Evolutionary conservation across 2,797 vertebrate species (phyloP).

Genomic region (Scolopax bukidnonensis): DNA sequence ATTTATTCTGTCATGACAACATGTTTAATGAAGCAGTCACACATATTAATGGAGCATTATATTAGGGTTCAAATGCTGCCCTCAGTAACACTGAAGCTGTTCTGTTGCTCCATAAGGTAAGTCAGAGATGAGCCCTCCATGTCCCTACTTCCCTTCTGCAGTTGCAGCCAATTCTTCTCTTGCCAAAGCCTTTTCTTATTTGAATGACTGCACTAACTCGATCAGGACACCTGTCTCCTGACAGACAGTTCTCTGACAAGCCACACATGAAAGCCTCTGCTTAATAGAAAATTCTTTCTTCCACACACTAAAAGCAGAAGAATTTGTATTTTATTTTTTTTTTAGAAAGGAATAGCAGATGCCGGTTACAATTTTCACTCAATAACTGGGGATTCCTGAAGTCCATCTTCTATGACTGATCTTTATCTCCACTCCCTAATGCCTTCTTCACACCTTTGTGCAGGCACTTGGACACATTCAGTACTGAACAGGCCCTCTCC

Average conservation of each 20-base stretch:
- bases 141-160: not conserved
- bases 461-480: not conserved
- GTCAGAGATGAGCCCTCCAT: not conserved
- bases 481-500: not conserved
- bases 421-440: not conserved
- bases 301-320: not conserved
- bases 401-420: too few species aligned
- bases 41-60: not conserved
- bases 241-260: not conserved
- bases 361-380: not conserved
- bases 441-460: not conserved
- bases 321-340: not conserved
- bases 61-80: not conserved
- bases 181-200: not conserved
- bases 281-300: not conserved
- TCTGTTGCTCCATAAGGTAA: not conserved
- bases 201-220: not conserved
- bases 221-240: not conserved
- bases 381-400: not conserved
- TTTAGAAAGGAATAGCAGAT: not conserved
- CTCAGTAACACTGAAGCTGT: not conserved
- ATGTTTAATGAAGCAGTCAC: conserved; percentile 9
- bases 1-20: not conserved
- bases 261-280: not conserved
- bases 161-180: not conserved